Conservation (phyloP, 2,797 vertebrate genomes). For the Gallirallus australis region DNA sequence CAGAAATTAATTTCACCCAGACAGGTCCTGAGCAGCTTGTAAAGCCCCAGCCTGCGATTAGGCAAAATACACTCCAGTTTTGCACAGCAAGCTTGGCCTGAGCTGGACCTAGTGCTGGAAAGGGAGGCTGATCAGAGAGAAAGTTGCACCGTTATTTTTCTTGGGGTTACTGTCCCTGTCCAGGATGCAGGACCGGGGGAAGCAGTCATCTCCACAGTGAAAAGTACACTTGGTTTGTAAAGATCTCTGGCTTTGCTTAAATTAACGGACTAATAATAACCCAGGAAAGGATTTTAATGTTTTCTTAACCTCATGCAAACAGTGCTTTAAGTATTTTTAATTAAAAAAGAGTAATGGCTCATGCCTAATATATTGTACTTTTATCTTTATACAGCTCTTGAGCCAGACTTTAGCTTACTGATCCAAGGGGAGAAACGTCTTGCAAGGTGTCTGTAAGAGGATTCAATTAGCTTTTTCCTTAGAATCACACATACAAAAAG, state of each 20-base stretch:
- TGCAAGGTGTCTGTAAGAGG: neutral
- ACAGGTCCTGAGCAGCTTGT: neutral
- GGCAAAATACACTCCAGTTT: neutral
- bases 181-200: neutral
- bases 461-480: constrained; percentile 3
- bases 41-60: neutral
- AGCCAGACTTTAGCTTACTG: constrained; percentile 16
- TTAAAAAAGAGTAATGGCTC: constrained; percentile 46
- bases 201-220: constrained; percentile 2
- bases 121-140: neutral
- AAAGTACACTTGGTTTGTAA: constrained; percentile 28
- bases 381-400: constrained; percentile 24
- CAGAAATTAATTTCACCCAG: neutral
- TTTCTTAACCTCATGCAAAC: constrained; percentile 48
- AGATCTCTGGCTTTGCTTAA: constrained; percentile 48
- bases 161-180: neutral
- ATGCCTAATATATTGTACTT: neutral
- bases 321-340: constrained; percentile 33
- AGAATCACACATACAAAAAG: neutral
- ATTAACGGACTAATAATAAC: constrained; percentile 46
- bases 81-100: neutral
- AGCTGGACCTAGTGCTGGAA: neutral
- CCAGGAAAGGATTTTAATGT: constrained; percentile 45
- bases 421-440: constrained; percentile 40
- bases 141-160: neutral